These are phyloP conservation scores for Zaprionus lachaisei DNA, from an alignment of 1,140 invertebrate species.

Conservation along the genomic window DNA sequence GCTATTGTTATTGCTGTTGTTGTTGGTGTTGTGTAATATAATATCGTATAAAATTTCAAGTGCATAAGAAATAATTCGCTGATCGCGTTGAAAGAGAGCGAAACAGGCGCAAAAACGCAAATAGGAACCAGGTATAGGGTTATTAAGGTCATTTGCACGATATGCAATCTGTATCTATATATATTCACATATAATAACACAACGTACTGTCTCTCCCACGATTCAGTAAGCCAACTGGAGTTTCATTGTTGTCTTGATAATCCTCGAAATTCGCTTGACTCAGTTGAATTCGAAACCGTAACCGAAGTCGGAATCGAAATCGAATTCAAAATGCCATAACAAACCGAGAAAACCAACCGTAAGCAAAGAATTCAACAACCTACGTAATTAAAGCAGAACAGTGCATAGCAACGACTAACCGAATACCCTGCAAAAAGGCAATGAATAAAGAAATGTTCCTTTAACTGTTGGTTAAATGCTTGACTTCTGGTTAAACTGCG, in stretches of 20 bases:
- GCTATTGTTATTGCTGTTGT: slow-evolving; percentile 17
- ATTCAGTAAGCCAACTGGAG: slow-evolving; percentile 15
- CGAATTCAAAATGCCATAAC: neutral
- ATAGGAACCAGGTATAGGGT: neutral
- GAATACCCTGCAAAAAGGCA: neutral
- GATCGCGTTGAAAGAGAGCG: slow-evolving; percentile 3
- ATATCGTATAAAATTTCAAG: slow-evolving; percentile 44
- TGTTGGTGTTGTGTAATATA: slow-evolving; percentile 46
- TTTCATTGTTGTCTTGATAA: slow-evolving; percentile 7
- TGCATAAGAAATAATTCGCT: slow-evolving; percentile 46
- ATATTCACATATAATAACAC: neutral
- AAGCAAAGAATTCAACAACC: neutral
- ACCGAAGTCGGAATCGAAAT: neutral
- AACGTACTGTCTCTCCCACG: neutral
- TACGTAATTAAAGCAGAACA: neutral
- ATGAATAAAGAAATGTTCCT: neutral
- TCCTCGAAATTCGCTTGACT: neutral
- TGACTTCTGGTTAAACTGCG: neutral
- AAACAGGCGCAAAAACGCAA: neutral
- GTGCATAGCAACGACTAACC: neutral
- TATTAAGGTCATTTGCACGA: slow-evolving; percentile 40
- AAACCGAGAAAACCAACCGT: neutral
- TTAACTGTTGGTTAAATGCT: neutral
- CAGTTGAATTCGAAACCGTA: slow-evolving; percentile 37
- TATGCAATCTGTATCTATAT: slow-evolving; percentile 7